A percentile compares a stretch with the other conserved stretches of the same genome.
phyloP scores from a whole-genome alignment of 2,888 invertebrate species.

The Chaetoderma sp. region DNA sequence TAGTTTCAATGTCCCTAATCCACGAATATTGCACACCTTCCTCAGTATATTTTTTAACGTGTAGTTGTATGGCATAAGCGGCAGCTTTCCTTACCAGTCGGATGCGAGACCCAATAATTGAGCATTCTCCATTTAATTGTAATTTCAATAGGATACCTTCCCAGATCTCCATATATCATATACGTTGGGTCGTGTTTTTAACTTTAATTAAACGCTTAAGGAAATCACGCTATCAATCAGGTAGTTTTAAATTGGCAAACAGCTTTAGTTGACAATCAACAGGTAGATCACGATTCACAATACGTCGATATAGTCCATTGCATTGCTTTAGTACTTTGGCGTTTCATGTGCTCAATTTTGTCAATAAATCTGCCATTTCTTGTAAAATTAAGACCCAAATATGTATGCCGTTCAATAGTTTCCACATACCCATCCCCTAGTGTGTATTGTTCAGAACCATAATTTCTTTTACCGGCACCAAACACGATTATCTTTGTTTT shows the following conservation, averaged over 20 bases:
- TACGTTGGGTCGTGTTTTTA: conserved; percentile 14
- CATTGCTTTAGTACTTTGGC: neutral
- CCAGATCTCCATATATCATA: conserved; percentile 22
- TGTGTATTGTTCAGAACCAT: neutral
- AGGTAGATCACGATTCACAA: conserved; percentile 2
- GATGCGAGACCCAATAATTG: conserved; percentile 1
- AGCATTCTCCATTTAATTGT: conserved; percentile 14
- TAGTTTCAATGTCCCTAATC: neutral
- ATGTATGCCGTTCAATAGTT: neutral
- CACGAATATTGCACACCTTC: too few species aligned
- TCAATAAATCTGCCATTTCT: neutral
- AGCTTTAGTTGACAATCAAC: conserved; percentile 7
- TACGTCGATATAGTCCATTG: neutral
- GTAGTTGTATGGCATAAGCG: too few species aligned
- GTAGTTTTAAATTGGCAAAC: conserved; percentile 5
- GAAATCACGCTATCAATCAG: conserved; percentile 14
- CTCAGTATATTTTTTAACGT: too few species aligned
- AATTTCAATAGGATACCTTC: conserved; percentile 10
- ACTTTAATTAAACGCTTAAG: conserved; percentile 7
- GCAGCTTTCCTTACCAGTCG: neutral
- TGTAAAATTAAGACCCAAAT: neutral
- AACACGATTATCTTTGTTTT: conserved; percentile 20
- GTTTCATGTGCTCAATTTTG: neutral
- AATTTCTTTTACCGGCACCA: neutral
- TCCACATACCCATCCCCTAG: neutral